Base-by-base conservation (phyloP, 2,797 vertebrate genomes). In the Anguilla marmorata region DNA sequence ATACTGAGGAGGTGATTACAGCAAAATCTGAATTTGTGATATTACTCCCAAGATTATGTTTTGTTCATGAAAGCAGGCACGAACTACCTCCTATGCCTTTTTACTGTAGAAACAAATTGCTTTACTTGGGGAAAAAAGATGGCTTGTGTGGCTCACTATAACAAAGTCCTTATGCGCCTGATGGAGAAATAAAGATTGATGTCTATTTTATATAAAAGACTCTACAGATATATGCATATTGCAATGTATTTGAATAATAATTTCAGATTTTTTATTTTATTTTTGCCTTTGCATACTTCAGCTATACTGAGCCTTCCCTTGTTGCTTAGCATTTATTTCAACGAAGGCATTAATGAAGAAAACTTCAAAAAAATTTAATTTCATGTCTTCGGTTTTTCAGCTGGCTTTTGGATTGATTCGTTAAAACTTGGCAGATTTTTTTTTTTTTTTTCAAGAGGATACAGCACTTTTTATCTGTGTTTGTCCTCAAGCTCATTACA, bases 401-500 rank as follows among this genome's bases (percentile, higher is more conserved):
- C 9, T 82, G 14, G 19, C 41, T 82, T 82, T 82, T 50, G 79
- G 79, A 82, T 48, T 48, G 79, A 82, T 82, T 82, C 41, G 50
- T 82, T 82, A 82, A 50, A 50, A n/a, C 79, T 16, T 45, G 37
- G 41, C 76, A 45, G 76, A 80, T 45, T 45, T 37, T 48, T 79
- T 37, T 80, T 76, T 76, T 76, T 37, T 45, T 30, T 74, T 74
- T 16, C 5, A 33, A 82, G 79, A 82, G 79, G 45, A 11, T 45
- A 24, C 37, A 48, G 76, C 45, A 19, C 21, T 6, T 82, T 82
- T 82, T 82, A 82, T 82, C 79, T 82, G 41, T 82, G 79, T 82
- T 82, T 48, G 79, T 82, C 79, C 79, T 82, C 45, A 48, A 82
- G 79, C 41, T 82, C 45, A 82, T 82, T 82, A 82, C 41, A 48